Evolutionary conservation across 2,797 vertebrate species (phyloP), one percentile per base, ranked within the genome.

Genomic region (Sitta carolinensis): DNA sequence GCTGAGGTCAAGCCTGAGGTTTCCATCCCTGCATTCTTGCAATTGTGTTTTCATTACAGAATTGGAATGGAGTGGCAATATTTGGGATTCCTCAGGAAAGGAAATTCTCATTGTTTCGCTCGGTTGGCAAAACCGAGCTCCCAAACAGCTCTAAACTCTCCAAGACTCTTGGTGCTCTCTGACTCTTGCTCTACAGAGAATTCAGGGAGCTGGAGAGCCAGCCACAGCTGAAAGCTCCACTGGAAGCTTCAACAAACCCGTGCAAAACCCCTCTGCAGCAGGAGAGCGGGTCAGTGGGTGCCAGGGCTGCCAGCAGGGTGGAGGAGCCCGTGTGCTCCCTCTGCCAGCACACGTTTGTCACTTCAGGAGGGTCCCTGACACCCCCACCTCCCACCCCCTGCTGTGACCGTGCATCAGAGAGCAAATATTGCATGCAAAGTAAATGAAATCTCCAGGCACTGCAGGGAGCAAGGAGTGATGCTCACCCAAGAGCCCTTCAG

Each of bases 51-150:
- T 86, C 84, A 86, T 94, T 95, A 92, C 76, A 73, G 57, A 81
- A 69, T 81, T 90, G 91, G 93, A 95, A 92, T 62, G 69, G 86
- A 95, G 69, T 20, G 55, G 82, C 87, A 95, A 94, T 81, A 91
- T 94, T 92, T 92, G 62, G 84, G 87, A 97, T 93, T 92, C 84
- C 91, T 87, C 47, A 11, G 87, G 85, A 91, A 90, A 94, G 95
- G 94, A 91, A 94, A 16, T 1, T 23, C 48, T 94, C 88, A 91
- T 94, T 96, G 93, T 94, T 96, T 90, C 14, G 0, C 87, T 80
- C 82, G 22, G 66, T 20, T 87, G 90, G 91, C 83, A 62, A 81
- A 94, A 73, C 47, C 0, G 0, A 95, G 66, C 25, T 93, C 76
- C 79, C 79, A 78, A 50, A 78, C 73, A 92, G 11, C 54, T 76